phyloP scores from a whole-genome alignment of 2,113 vertebrate species.

The Dipodomys ordii region DNA sequence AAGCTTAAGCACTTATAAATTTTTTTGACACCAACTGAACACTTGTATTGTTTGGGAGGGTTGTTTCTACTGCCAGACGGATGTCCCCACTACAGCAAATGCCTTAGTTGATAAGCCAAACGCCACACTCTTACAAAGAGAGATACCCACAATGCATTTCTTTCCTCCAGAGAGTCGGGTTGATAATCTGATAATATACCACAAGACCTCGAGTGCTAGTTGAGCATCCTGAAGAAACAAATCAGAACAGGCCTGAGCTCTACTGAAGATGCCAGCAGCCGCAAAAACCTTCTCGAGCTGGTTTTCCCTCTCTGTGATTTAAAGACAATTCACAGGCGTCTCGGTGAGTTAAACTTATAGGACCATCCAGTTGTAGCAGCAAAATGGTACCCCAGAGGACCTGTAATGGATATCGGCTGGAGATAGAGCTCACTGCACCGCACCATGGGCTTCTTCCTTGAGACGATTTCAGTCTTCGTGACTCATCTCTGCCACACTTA shows the following conservation, averaged over 20 bases:
- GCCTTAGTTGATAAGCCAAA: not conserved
- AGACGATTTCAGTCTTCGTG: constrained; percentile 77
- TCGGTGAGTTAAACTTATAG: constrained; percentile 80
- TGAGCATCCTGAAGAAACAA: constrained; percentile 52
- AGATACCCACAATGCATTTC: not conserved
- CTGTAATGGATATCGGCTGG: constrained; percentile 84
- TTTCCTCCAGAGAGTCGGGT: not conserved
- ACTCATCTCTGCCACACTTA: constrained; percentile 55
- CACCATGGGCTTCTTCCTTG: constrained; percentile 50
- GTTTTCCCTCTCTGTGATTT: constrained; percentile 81
- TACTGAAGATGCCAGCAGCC: constrained; percentile 61
- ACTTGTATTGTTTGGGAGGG: not conserved
- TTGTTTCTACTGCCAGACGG: not conserved
- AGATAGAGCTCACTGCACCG: constrained; percentile 77
- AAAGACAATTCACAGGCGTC: constrained; percentile 72
- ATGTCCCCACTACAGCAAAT: not conserved
- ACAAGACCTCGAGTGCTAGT: not conserved
- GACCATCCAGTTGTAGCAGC: constrained; percentile 64
- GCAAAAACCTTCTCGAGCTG: constrained; percentile 67
- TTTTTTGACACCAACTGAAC: constrained; percentile 9
- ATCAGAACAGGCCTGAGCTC: not conserved
- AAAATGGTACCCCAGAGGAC: constrained; percentile 82
- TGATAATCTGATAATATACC: not conserved
- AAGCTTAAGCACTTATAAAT: constrained; percentile 34
- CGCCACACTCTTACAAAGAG: not conserved